These are phyloP conservation scores for Leptinotarsa texana DNA, from an alignment of 1,140 invertebrate species.

Conservation along the genomic window DNA sequence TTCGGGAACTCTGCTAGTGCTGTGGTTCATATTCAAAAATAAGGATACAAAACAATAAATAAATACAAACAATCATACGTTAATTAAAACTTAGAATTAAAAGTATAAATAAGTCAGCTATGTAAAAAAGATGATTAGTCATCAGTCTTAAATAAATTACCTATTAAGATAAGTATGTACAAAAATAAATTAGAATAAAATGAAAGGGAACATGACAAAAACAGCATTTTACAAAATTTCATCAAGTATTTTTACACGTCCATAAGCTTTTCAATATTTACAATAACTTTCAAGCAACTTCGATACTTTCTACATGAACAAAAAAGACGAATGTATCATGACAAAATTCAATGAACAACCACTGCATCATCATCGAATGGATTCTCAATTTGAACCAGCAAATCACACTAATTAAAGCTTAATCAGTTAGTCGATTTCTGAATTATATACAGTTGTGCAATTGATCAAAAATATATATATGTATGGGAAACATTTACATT, in stretches of 20 bases:
- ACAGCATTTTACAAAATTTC: constrained; percentile 19
- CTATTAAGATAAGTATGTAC: constrained; percentile 42
- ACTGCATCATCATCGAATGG: constrained; percentile 9
- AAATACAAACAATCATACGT: constrained; percentile 15
- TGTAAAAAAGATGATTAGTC: constrained; percentile 45
- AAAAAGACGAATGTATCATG: constrained; percentile 28
- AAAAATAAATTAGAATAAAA: constrained; percentile 39
- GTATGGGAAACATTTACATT: constrained; percentile 14
- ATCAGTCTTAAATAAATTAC: constrained; percentile 53
- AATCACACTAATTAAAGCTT: constrained; percentile 16
- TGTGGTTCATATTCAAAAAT: constrained; percentile 20
- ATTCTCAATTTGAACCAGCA: neutral
- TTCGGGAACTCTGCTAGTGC: neutral
- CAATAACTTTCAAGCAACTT: constrained; percentile 36
- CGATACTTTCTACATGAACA: constrained; percentile 31
- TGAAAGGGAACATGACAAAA: constrained; percentile 19
- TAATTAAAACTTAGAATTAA: constrained; percentile 15
- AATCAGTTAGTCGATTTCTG: constrained; percentile 4
- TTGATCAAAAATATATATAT: constrained; percentile 17
- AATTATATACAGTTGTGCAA: constrained; percentile 16
- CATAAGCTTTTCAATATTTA: constrained; percentile 38
- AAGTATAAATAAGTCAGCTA: constrained; percentile 34
- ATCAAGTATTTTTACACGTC: constrained; percentile 24
- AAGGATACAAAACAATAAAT: constrained; percentile 24
- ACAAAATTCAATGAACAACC: constrained; percentile 20